Base-by-base conservation (phyloP, 2,113 vertebrate genomes). In the Proterorhinus semilunaris region DNA sequence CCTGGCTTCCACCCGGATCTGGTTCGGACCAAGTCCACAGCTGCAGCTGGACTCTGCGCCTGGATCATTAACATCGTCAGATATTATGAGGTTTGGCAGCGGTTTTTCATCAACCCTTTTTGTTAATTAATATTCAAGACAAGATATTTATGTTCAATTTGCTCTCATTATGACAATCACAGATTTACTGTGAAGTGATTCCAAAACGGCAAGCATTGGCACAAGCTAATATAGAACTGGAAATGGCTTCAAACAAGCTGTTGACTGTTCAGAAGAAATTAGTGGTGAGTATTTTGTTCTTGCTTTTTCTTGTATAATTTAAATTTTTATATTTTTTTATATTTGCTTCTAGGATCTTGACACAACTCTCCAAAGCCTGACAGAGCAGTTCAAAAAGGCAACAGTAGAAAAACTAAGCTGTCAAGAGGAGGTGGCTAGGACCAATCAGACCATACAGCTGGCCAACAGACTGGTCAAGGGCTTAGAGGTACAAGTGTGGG, bases 31-130 rank as follows among this genome's bases (percentile, higher is more conserved):
- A 95, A 98, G 82, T 95, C 92, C 64, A 95, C 94, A 70, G 93
- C 93, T 76, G 94, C 95, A 16, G 92, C 94, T 75, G 95, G 93
- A 59, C 92, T 96, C 69, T 95, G 93, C 85, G 93, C 92, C 51
- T 96, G 92, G 92, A 85, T 88, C 77, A 94, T 95, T 84, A 95
- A 94, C 84, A 95, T 79, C 59, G 83, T 94, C 73, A 94, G 91
- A 83, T 95, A 95, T 85, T 94, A 91, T 15, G 91, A 95, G 93
- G 93, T 96, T 82, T 86, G 83, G 10, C 66, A 5, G 66, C 6
- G 76, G 10, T 49, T 13, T 6, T 61, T 70, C 0, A 62, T 64
- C 17, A 36, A 15, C 12, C n/a, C 10, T 51, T 55, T 46, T 43
- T 64, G 15, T 68, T 7, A 21, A 48, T 21, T 16, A 64, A 66